These are phyloP conservation scores for Tiliqua scincoides DNA, from an alignment of 2,113 vertebrate genomes.

Conservation along the genomic window DNA sequence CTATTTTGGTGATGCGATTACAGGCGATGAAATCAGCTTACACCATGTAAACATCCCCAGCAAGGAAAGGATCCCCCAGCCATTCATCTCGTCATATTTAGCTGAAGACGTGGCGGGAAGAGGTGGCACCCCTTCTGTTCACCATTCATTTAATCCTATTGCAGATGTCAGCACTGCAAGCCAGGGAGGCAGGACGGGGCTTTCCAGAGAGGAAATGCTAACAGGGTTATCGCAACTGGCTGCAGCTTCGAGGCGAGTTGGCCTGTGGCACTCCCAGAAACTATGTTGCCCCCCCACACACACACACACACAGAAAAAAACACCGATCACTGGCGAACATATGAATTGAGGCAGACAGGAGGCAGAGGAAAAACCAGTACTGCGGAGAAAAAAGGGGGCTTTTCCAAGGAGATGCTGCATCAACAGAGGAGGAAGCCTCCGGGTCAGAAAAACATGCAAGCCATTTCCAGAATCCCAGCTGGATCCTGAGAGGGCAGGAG, in stretches of 20 bases:
- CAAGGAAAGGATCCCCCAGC: background rate
- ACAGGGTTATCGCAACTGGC: background rate
- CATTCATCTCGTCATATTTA: background rate
- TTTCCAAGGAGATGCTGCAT: background rate
- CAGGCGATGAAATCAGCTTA: background rate
- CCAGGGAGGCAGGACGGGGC: background rate
- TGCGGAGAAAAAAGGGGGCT: background rate
- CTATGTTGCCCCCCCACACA: background rate
- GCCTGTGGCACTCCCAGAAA: rapidly evolving
- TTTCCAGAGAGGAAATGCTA: background rate
- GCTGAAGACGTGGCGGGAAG: background rate
- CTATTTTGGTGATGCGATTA: background rate
- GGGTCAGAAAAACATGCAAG: background rate
- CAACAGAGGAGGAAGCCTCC: too few species aligned
- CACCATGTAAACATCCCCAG: background rate
- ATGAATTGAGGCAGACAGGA: background rate
- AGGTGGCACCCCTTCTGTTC: background rate
- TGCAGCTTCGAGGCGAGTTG: background rate
- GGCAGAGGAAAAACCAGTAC: background rate
- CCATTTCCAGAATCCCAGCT: background rate
- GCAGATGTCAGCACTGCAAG: background rate
- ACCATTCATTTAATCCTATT: background rate
- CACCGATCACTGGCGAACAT: background rate
- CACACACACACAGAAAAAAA: background rate
- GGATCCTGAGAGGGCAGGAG: too few species aligned